phyloP scores from a whole-genome alignment of 2,113 vertebrate species.

The Aphelocoma coerulescens region DNA sequence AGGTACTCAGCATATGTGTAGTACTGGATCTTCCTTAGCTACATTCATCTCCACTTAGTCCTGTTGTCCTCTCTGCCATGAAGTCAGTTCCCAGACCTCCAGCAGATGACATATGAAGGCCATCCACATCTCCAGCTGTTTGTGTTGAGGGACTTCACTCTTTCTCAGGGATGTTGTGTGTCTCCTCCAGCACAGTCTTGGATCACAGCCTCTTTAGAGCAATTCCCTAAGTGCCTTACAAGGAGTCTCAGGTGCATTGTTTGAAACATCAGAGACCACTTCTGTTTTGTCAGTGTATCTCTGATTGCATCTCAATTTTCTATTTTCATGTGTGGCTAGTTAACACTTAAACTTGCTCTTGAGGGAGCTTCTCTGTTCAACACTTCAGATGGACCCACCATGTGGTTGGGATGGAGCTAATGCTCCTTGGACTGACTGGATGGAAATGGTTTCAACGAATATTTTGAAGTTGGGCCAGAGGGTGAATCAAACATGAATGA shows the following conservation, averaged over 20 bases:
- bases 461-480: constrained; percentile 44
- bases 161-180: background rate
- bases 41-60: background rate
- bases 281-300: background rate
- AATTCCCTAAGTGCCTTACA: background rate
- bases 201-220: background rate
- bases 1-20: background rate
- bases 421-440: background rate
- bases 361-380: background rate
- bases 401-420: background rate
- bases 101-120: background rate
- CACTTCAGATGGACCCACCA: background rate
- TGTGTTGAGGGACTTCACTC: background rate
- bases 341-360: background rate
- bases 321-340: background rate
- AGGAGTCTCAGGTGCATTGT: background rate
- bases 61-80: background rate
- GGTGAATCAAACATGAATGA: constrained; percentile 59
- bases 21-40: accelerated
- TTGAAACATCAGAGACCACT: background rate
- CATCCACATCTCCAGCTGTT: background rate
- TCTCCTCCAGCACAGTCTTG: background rate
- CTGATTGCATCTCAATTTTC: background rate
- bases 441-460: constrained; percentile 20
- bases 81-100: background rate